These are phyloP conservation scores for Pinna nobilis DNA, from an alignment of 1,140 invertebrate genomes.

Conservation along the genomic window DNA sequence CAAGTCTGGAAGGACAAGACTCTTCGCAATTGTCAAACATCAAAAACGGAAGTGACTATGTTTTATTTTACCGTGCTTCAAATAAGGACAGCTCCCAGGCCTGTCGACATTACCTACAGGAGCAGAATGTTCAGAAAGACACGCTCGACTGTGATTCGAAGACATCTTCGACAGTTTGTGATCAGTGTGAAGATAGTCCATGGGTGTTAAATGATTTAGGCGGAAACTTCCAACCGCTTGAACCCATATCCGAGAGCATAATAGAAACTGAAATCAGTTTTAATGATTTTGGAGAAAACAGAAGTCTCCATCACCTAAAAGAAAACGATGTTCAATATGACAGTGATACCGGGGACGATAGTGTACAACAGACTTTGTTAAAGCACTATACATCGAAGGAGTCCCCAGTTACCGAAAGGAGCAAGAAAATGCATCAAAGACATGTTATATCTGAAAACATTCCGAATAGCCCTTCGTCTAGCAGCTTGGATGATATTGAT, in stretches of 20 bases:
- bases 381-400: conserved; percentile 25
- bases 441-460: background rate
- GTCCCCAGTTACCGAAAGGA: background rate
- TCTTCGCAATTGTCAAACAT: conserved; percentile 19
- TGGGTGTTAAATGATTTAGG: background rate
- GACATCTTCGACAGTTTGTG: conserved; percentile 39
- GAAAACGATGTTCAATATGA: conserved; percentile 11
- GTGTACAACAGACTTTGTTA: conserved; percentile 28
- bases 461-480: background rate
- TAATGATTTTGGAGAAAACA: background rate
- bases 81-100: background rate
- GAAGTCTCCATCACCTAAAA: background rate
- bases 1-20: background rate
- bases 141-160: conserved; percentile 43
- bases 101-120: conserved; percentile 13
- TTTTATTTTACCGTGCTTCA: conserved; percentile 42
- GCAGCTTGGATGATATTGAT: background rate
- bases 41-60: conserved; percentile 51
- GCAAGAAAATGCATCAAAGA: background rate
- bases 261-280: background rate
- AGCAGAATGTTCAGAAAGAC: conserved; percentile 43
- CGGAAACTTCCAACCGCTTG: background rate
- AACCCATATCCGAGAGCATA: background rate
- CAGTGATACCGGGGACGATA: conserved; percentile 9
- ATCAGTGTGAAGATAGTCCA: background rate